These are phyloP conservation scores for Cyclargus thomasi DNA, from an alignment of 1,140 invertebrate genomes.

Conservation along the genomic window DNA sequence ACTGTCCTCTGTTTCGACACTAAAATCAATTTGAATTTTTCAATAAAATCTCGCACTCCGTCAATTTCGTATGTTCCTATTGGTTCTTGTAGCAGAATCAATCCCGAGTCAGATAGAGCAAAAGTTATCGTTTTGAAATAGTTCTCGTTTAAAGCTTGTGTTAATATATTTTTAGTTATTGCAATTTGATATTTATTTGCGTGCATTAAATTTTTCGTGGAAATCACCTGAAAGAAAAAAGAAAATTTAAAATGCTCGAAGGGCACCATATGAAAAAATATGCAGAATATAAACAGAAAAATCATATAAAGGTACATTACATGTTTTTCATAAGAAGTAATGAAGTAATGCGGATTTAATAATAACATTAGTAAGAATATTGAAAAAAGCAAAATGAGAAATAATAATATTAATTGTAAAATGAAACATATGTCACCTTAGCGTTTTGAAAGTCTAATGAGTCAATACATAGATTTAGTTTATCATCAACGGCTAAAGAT, in stretches of 20 bases:
- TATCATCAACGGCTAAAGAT: background rate
- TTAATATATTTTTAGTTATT: background rate
- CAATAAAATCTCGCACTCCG: slow-evolving; percentile 53
- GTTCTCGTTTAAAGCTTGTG: background rate
- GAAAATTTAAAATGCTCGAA: too few species aligned
- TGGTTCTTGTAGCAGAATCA: slow-evolving; percentile 86
- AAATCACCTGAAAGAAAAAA: background rate
- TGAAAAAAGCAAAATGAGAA: too few species aligned
- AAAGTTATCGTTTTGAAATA: slow-evolving; percentile 67
- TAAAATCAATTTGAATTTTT: slow-evolving; percentile 61
- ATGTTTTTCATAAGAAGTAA: background rate
- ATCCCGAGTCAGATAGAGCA: slow-evolving; percentile 84
- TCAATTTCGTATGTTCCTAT: slow-evolving; percentile 72
- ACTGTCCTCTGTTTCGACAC: slow-evolving; percentile 76
- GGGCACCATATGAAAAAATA: too few species aligned
- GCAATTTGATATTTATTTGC: background rate
- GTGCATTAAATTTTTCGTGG: background rate
- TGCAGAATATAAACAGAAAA: too few species aligned
- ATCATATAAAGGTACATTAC: too few species aligned
- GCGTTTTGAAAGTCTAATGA: background rate
- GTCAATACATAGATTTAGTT: background rate
- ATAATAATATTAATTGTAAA: background rate
- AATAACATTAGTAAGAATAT: too few species aligned
- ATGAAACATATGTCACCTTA: background rate
- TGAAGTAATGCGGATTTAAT: too few species aligned